Evolutionary conservation across 2,888 invertebrate species (phyloP).

Genomic region (Lutraria lutraria): DNA sequence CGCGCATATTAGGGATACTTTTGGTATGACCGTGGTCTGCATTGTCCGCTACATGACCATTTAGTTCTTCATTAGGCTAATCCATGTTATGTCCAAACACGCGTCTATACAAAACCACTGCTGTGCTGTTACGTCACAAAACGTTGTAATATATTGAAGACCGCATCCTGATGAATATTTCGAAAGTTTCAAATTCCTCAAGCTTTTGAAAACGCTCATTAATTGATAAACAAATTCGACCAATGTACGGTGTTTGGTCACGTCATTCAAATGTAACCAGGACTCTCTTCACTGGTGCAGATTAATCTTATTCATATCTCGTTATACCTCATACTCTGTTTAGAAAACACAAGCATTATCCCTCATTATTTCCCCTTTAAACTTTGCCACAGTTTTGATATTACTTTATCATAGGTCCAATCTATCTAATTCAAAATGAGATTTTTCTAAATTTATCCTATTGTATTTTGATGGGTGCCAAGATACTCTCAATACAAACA

Average conservation of each 20-base stretch:
- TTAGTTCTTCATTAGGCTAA: not conserved
- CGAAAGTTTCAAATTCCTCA: slow-evolving; percentile 14
- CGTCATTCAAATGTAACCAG: not conserved
- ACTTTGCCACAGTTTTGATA: not conserved
- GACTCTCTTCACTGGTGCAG: not conserved
- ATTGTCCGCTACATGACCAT: not conserved
- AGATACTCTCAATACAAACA: not conserved
- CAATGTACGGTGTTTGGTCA: slow-evolving; percentile 9
- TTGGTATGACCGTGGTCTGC: not conserved
- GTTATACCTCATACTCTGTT: not conserved
- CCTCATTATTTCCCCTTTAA: slow-evolving; percentile 17
- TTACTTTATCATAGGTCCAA: not conserved
- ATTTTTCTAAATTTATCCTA: not conserved
- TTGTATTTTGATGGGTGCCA: not conserved
- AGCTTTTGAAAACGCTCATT: not conserved
- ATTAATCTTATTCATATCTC: not conserved
- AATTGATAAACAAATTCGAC: slow-evolving; percentile 11
- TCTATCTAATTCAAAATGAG: not conserved
- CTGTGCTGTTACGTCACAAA: not conserved
- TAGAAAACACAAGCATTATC: not conserved
- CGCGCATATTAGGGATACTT: not conserved
- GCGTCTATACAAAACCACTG: not conserved
- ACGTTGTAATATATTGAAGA: not conserved
- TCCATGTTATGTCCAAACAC: not conserved
- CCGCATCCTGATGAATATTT: not conserved